Conservation (phyloP, 1,140 invertebrate genomes). For the Eurytemora carolleeae region DNA sequence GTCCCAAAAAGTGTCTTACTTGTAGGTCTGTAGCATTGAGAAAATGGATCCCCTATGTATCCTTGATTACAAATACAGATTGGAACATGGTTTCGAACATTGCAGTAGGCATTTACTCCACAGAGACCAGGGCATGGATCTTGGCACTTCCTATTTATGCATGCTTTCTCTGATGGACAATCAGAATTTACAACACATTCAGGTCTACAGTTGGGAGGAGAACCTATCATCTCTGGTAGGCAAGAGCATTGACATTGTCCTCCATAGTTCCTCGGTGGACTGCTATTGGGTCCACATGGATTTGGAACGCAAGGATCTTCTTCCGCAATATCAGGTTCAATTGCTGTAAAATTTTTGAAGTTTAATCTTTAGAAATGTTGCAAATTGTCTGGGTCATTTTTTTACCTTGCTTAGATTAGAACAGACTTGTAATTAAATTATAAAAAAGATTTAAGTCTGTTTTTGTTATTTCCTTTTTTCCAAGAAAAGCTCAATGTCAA, state of each 20-base stretch:
- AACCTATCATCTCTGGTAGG: conserved; percentile 37
- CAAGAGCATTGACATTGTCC: conserved; percentile 33
- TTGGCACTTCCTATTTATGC: conserved; percentile 33
- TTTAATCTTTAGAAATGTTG: no score
- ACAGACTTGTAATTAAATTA: no score
- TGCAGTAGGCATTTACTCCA: conserved; percentile 31
- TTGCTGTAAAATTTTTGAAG: no score
- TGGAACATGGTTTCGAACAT: conserved; percentile 46
- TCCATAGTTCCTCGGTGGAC: conserved; percentile 41
- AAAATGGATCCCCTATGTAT: conserved; percentile 50
- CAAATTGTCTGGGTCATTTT: conserved; percentile 27
- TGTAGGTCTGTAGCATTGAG: conserved; percentile 31
- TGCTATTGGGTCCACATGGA: conserved; percentile 46
- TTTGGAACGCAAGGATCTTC: conserved; percentile 36
- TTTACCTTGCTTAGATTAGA: no score
- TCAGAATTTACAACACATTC: conserved; percentile 57
- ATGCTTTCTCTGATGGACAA: conserved; percentile 40
- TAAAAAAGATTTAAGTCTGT: no score
- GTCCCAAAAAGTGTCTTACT: neutral
- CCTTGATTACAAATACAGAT: conserved; percentile 49
- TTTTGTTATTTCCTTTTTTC: no score
- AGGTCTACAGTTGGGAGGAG: conserved; percentile 39
- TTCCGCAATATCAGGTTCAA: conserved; percentile 6
- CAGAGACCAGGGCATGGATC: conserved; percentile 35
- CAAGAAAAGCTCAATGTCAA: no score